Evolutionary conservation across 2,888 invertebrate genomes (phyloP).

Genomic region (Lasiommata megera): DNA sequence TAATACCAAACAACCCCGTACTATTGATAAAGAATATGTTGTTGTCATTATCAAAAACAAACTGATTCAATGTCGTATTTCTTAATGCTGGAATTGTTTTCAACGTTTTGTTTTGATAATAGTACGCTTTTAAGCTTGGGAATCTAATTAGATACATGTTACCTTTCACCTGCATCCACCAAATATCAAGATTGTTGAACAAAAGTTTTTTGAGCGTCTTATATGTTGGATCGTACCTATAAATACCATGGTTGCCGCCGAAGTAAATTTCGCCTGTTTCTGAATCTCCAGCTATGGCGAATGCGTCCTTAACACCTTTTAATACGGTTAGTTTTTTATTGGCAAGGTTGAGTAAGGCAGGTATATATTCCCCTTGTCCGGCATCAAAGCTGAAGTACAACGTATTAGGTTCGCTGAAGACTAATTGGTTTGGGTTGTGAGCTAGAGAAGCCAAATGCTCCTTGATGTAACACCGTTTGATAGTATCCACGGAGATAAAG

Average conservation of each 20-base stretch:
- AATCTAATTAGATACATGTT: slow-evolving; percentile 61
- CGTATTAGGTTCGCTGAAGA: slow-evolving; percentile 55
- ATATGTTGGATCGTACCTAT: slow-evolving; percentile 48
- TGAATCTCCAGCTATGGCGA: slow-evolving; percentile 54
- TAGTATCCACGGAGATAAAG: slow-evolving; percentile 41
- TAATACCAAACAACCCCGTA: slow-evolving; percentile 57
- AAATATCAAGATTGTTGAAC: slow-evolving; percentile 56
- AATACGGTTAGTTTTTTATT: slow-evolving; percentile 53
- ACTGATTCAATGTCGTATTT: slow-evolving; percentile 53
- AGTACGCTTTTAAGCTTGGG: slow-evolving; percentile 56
- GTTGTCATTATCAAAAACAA: slow-evolving; percentile 55
- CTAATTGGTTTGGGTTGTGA: slow-evolving; percentile 66
- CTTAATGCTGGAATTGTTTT: slow-evolving; percentile 42
- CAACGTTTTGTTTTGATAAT: slow-evolving; percentile 49
- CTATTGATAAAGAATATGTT: slow-evolving; percentile 62
- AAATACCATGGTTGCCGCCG: slow-evolving; percentile 66
- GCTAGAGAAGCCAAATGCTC: slow-evolving; percentile 51
- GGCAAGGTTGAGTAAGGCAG: slow-evolving; percentile 52
- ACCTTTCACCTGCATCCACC: slow-evolving; percentile 63
- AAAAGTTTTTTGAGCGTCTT: slow-evolving; percentile 50
- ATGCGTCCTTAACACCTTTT: slow-evolving; percentile 66
- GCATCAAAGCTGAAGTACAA: slow-evolving; percentile 67
- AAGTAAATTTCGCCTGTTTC: slow-evolving; percentile 53
- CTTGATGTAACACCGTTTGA: slow-evolving; percentile 55
- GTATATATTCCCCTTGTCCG: slow-evolving; percentile 61